Base-by-base conservation (phyloP, 2,888 invertebrate genomes). In the Amiota minor region DNA sequence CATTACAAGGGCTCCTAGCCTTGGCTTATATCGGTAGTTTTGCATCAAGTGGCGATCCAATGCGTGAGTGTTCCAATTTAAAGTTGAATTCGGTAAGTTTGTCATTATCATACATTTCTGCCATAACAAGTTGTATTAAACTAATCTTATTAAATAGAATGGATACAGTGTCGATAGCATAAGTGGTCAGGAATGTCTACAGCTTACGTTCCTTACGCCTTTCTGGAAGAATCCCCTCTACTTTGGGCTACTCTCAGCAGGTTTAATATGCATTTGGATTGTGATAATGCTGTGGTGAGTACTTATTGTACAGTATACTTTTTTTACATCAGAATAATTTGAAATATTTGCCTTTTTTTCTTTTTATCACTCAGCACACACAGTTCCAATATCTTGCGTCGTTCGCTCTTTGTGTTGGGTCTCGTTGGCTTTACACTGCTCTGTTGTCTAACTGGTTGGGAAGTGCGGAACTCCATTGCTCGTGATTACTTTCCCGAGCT, bases 181-280 rank as follows among this genome's bases (percentile, higher is more conserved):
- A 59, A 87, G 83, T 75, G 90, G 90, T 12, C 89, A 89, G 75
- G 88, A 88, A 75, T 90, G 90, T 70, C 77, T 90, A 74, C 83
- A 88, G 76, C 86, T 87, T 76, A 90, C 90, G 1, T 89, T 90
- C 75, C 80, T 90, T 11, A 89, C 86, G 35, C 89, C 90, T 9
- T 88, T 90, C n/a, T 90, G 90, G 90, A 86, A 88, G 14, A 87
- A 90, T 81, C 88, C 89, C 0, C 79, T 89, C 6, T 90, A 85
- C 76, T 90, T 89, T 78, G 89, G 89, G 2, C 76, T 90, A 18
- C 77, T 90, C 72, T 83, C 89, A 50, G 87, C 89, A 62, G 89
- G 88, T 1, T 78, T 90, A 59, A 86, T 89, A 70, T 86, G 88
- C 14, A 77, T 90, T 20, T 90, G 90, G 90, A 87, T 89, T 77